Conservation (phyloP, 2,113 vertebrate genomes). For the Stomatorhinus ivindoensis region DNA sequence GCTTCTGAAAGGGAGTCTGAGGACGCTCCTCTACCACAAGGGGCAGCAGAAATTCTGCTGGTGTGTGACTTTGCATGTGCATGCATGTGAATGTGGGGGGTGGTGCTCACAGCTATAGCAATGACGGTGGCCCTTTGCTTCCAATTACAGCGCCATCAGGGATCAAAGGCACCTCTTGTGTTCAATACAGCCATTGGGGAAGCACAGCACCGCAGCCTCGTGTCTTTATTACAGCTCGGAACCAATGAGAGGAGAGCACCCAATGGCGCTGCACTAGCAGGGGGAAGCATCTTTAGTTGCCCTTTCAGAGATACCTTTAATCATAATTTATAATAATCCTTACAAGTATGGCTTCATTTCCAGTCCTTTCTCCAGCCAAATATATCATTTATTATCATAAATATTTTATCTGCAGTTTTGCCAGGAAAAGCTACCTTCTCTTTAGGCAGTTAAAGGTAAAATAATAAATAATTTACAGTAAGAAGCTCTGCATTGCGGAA, state of each 20-base stretch:
- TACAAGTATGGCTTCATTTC: background rate
- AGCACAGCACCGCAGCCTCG: background rate
- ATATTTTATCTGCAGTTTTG: background rate
- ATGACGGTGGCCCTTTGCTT: background rate
- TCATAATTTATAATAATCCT: background rate
- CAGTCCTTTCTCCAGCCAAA: background rate
- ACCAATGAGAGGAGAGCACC: background rate
- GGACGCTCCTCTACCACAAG: background rate
- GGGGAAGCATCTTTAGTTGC: background rate
- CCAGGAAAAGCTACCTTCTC: background rate
- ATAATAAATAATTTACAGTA: background rate
- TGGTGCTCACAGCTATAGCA: background rate
- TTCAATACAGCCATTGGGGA: background rate
- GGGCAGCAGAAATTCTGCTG: background rate
- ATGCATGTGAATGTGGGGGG: background rate
- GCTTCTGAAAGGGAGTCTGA: background rate
- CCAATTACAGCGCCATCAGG: background rate
- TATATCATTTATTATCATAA: background rate
- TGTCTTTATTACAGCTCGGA: background rate
- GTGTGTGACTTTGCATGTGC: background rate
- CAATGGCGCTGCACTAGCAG: too few relatives aligned
- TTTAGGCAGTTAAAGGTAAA: background rate
- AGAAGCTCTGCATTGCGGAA: background rate
- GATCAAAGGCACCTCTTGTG: background rate
- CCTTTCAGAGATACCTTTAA: background rate